Conservation (phyloP, 1,140 invertebrate genomes). For the Platyscapa corneri region DNA sequence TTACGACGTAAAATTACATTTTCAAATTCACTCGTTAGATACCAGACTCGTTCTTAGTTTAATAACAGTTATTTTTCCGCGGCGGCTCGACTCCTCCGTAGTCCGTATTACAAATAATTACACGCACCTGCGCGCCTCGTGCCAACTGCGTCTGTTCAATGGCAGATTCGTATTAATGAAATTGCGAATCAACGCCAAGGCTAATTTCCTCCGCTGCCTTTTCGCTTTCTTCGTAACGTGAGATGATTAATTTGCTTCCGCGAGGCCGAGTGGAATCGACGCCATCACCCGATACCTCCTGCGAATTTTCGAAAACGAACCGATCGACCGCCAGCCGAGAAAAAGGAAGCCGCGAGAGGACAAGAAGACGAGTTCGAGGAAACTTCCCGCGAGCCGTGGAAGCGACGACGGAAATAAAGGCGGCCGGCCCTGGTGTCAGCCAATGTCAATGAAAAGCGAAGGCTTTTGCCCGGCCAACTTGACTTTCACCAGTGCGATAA, state of each 20-base stretch:
- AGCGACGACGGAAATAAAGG: background rate
- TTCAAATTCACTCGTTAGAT: background rate
- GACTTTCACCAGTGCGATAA: background rate
- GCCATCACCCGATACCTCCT: too few species aligned
- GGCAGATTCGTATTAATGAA: background rate
- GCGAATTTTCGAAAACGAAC: too few species aligned
- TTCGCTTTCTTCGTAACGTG: background rate
- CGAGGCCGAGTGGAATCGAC: too few species aligned
- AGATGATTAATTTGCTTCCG: background rate
- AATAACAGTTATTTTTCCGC: background rate
- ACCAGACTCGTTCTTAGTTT: background rate
- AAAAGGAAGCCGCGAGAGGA: too few species aligned
- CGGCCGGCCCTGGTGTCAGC: background rate
- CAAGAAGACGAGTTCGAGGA: too few species aligned
- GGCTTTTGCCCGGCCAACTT: background rate
- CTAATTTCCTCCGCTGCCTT: background rate
- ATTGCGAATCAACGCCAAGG: background rate
- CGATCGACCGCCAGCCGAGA: too few species aligned
- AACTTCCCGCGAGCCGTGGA: background rate
- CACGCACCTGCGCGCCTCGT: too few species aligned
- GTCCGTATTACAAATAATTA: too few species aligned
- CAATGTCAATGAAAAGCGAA: constrained; percentile 11
- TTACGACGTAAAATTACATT: background rate
- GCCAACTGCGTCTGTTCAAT: too few species aligned
- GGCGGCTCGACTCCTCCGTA: too few species aligned